A percentile compares a stretch with the other conserved stretches of the same genome.
These are phyloP conservation scores for Acropora yongei DNA, from an alignment of 64 coral and sea anemone genomes.

Conservation along the genomic window DNA sequence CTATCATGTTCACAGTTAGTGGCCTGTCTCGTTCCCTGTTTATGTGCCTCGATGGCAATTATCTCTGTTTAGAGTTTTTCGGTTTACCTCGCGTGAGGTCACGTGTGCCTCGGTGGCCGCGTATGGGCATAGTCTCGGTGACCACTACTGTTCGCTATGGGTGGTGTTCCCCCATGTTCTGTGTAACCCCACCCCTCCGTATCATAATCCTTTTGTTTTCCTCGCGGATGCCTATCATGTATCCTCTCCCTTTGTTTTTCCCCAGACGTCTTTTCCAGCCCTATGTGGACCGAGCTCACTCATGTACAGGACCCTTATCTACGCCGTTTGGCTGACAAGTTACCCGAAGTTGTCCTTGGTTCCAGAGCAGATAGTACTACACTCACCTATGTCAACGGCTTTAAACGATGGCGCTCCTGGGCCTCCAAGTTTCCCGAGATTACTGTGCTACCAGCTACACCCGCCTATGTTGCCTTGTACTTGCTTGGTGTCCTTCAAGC, in stretches of 20 bases:
- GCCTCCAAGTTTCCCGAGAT: conserved; percentile 20
- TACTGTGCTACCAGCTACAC: conserved; percentile 9
- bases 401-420: conserved; percentile 56
- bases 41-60: background rate
- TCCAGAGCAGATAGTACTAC: background rate
- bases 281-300: background rate
- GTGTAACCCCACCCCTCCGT: background rate
- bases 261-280: background rate
- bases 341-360: background rate
- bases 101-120: conserved; percentile 6
- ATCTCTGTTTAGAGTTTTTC: background rate
- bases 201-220: background rate
- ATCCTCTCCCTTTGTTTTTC: background rate
- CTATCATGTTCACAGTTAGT: background rate
- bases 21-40: background rate
- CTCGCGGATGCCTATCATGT: background rate
- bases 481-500: conserved; percentile 29
- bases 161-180: background rate
- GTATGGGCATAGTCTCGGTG: conserved; percentile 3
- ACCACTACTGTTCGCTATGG: background rate
- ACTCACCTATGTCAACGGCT: conserved; percentile 41
- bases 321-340: background rate
- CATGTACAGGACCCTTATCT: background rate
- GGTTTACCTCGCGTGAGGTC: background rate
- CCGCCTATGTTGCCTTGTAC: conserved; percentile 29